phyloP scores from a whole-genome alignment of 2,888 invertebrate genomes.

The Dione vanillae region DNA sequence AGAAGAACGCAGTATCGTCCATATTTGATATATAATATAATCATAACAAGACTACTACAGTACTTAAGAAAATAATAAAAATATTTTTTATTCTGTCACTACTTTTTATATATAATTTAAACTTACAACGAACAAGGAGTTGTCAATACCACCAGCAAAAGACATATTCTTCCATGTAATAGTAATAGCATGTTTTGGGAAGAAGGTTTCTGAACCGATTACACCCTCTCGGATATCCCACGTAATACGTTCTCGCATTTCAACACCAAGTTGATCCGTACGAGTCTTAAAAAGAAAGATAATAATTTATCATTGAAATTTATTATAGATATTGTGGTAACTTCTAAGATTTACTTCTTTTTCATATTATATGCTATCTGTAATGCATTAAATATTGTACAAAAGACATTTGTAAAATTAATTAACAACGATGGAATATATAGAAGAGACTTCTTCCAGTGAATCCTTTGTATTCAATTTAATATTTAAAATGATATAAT shows the following conservation, averaged over 20 bases:
- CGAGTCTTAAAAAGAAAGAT: conserved; percentile 73
- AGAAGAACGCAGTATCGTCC: too few species aligned
- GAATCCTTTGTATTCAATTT: too few species aligned
- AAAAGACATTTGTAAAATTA: too few species aligned
- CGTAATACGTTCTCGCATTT: conserved; percentile 92
- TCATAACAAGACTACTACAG: too few species aligned
- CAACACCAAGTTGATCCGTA: conserved; percentile 92
- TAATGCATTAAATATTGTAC: too few species aligned
- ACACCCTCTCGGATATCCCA: conserved; percentile 96
- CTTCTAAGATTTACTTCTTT: too few species aligned
- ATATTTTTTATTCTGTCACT: neutral
- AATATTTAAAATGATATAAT: too few species aligned
- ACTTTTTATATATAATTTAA: neutral
- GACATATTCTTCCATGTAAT: conserved; percentile 98
- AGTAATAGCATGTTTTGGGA: conserved; percentile 94
- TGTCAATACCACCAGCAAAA: conserved; percentile 94
- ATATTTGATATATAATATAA: too few species aligned
- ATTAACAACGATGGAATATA: too few species aligned
- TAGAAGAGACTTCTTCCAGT: too few species aligned
- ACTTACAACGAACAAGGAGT: conserved; percentile 88
- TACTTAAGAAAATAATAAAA: too few species aligned
- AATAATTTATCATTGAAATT: neutral
- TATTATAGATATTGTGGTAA: neutral
- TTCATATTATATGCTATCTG: too few species aligned
- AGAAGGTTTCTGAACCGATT: conserved; percentile 95